A percentile compares a stretch with the other conserved stretches of the same genome.
These are phyloP conservation scores for Noctilio leporinus DNA, from an alignment of 2,113 vertebrate species.

Conservation along the genomic window DNA sequence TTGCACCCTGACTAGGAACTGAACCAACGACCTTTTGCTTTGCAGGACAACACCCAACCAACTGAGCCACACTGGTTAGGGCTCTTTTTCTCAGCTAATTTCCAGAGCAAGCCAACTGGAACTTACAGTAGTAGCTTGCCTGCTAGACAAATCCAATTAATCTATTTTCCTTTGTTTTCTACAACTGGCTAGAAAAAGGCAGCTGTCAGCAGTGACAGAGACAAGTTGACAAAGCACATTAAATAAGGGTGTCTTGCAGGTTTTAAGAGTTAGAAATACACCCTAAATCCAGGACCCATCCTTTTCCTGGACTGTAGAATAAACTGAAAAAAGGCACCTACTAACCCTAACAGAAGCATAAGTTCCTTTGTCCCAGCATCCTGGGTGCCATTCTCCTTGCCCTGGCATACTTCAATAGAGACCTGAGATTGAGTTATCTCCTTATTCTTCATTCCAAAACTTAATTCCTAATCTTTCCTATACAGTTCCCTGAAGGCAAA, in stretches of 20 bases:
- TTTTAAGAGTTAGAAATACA: slow-evolving; percentile 6
- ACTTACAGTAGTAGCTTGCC: neutral
- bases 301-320: neutral
- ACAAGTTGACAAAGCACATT: neutral
- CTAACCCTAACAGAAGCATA: neutral
- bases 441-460: neutral
- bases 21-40: no score
- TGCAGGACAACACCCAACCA: no score
- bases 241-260: neutral
- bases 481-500: neutral
- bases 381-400: neutral
- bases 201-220: neutral
- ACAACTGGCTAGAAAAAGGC: neutral
- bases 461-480: neutral
- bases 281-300: neutral
- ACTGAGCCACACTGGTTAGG: no score
- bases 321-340: neutral
- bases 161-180: neutral
- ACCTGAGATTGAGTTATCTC: neutral
- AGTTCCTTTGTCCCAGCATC: neutral
- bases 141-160: neutral
- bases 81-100: neutral
- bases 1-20: no score
- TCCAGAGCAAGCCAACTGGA: neutral
- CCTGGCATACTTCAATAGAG: neutral